Evolutionary conservation across 2,888 invertebrate genomes (phyloP), one percentile per base, ranked within the genome.

Genomic region (Drosophila barbarae): DNA sequence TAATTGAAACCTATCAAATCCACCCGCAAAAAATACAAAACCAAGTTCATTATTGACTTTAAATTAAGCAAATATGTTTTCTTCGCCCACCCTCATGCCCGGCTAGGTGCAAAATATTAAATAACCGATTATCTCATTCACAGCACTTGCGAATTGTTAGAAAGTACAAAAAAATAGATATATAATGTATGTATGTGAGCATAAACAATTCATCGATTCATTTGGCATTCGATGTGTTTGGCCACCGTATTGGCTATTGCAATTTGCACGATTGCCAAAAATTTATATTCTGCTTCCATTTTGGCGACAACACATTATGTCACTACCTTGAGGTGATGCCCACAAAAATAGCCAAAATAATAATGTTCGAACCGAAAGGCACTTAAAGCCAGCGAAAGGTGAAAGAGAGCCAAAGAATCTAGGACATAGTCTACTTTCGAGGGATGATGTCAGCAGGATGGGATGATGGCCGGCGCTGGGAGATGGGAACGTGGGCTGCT

Each of bases 191-290:
- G 13, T 38, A 15, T 41, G 39, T 54, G 50, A 32, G 23, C 51
- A 70, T 44, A 61, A 58, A 58, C 64, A 66, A 72, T 70, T 73
- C 58, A 66, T 71, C 60, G 49, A 57, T 73, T 56, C 52, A 67
- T 63, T 68, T 68, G 67, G 56, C 71, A 57, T 75, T 81, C 47
- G 55, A 66, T 57, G 64, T 42, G 56, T 52, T 39, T 58, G 38
- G 50, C 44, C 52, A 49, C 44, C 23, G 49, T 52, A 71, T 76
- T 81, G 75, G 59, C 67, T 34, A 72, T 71, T 78, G 64, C 76
- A 67, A 73, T 75, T 71, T 52, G 35, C 41, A 58, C 56, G 30
- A 65, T 71, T 71, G 64, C 60, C 76, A 71, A 72, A 80, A 57
- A 55, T 39, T 49, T 57, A 47, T 53, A 63, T 73, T 53, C 69